Percentiles rank a stretch among this genome's conserved stretches.
Evolutionary conservation across 2,113 vertebrate genomes (phyloP).

Genomic region (Nerophis ophidion): DNA sequence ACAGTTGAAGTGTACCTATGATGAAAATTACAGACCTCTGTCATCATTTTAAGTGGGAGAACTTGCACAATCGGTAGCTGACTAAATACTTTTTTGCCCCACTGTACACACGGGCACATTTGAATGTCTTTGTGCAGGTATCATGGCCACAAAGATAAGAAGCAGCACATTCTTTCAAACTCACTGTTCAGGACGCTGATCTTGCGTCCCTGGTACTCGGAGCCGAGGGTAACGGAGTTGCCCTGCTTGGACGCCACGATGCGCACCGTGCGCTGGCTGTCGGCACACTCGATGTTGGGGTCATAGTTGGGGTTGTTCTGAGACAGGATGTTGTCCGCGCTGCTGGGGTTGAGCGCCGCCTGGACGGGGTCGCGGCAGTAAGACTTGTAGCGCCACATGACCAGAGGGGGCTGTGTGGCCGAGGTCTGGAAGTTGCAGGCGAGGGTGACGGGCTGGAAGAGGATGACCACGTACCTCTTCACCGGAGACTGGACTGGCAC

Average conservation of each 20-base stretch:
- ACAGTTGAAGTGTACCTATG: too few relatives aligned
- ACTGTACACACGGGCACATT: too few relatives aligned
- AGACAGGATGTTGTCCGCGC: constrained; percentile 70
- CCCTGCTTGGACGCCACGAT: constrained; percentile 82
- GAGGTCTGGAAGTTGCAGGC: constrained; percentile 73
- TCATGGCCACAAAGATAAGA: not conserved
- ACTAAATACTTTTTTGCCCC: too few relatives aligned
- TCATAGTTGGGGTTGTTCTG: constrained; percentile 81
- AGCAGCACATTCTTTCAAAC: constrained; percentile 11
- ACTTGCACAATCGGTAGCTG: too few relatives aligned
- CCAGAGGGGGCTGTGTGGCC: constrained; percentile 47
- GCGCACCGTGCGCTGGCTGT: constrained; percentile 74
- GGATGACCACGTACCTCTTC: constrained; percentile 74
- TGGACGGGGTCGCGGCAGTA: constrained; percentile 82
- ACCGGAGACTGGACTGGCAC: constrained; percentile 59
- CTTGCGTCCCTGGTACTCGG: constrained; percentile 77
- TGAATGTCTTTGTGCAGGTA: not conserved
- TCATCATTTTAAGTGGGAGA: too few relatives aligned
- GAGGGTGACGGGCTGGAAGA: constrained; percentile 84
- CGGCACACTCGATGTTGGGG: constrained; percentile 81
- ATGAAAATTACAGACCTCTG: too few relatives aligned
- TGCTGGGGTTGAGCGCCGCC: constrained; percentile 78
- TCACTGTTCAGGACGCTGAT: constrained; percentile 79
- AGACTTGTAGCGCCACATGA: constrained; percentile 86
- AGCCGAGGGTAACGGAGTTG: constrained; percentile 67